Conservation (phyloP, 2,113 vertebrate genomes). For the Cheirogaleus medius region DNA sequence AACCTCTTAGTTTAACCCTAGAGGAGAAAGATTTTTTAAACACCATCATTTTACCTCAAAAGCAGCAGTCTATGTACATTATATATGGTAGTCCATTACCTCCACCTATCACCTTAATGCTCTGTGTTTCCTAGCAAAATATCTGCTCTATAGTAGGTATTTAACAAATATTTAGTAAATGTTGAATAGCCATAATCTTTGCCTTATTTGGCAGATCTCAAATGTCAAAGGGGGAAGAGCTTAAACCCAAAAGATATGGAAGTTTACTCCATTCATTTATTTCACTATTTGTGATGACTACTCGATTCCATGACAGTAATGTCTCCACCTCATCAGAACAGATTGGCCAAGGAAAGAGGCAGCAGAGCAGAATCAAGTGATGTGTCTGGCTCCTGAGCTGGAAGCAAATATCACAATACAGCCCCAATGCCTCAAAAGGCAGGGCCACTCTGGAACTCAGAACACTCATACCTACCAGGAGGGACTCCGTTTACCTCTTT, state of each 20-base stretch:
- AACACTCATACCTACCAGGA: accelerated
- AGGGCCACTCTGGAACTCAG: background rate
- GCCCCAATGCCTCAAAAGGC: accelerated
- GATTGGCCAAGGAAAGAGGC: background rate
- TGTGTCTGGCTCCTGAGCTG: background rate
- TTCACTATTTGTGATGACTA: background rate
- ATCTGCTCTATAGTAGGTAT: background rate
- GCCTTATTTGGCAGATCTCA: background rate
- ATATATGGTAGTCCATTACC: background rate
- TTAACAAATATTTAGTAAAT: constrained; percentile 48
- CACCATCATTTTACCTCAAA: background rate
- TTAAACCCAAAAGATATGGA: background rate
- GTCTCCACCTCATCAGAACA: background rate
- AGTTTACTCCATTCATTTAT: background rate
- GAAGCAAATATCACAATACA: background rate
- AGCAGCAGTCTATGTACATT: background rate
- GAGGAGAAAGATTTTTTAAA: background rate
- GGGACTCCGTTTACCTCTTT: background rate
- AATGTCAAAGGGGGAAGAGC: background rate
- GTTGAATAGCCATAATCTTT: background rate
- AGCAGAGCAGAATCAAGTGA: background rate
- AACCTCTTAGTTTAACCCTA: background rate
- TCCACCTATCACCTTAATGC: background rate
- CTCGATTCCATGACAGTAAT: background rate
- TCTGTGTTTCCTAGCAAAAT: background rate